Evolutionary conservation across 2,797 vertebrate species (phyloP).

Genomic region (Nannoperca australis): DNA sequence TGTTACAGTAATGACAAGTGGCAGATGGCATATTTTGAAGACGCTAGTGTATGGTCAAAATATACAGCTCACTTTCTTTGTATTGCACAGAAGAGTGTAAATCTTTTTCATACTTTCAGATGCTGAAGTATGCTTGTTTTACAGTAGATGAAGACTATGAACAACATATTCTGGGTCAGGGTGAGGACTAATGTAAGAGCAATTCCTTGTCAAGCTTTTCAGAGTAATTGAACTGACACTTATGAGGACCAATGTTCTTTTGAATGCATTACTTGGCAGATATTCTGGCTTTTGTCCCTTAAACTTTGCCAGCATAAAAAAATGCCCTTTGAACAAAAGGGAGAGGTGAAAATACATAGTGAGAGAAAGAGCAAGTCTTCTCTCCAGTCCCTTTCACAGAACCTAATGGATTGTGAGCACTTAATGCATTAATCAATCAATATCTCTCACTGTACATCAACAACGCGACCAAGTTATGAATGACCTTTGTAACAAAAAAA

Average conservation of each 20-base stretch:
- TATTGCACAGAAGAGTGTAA: slow-evolving; percentile 21
- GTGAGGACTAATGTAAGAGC: slow-evolving; percentile 91
- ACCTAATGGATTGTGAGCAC: slow-evolving; percentile 99
- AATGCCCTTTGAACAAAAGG: slow-evolving; percentile 95
- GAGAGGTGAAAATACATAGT: slow-evolving; percentile 96
- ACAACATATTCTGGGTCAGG: slow-evolving; percentile 74
- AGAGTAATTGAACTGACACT: slow-evolving; percentile 97
- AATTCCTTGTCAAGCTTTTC: slow-evolving; percentile 93
- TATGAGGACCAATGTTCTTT: slow-evolving; percentile 97
- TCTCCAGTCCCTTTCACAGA: slow-evolving; percentile 96
- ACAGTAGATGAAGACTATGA: slow-evolving; percentile 44
- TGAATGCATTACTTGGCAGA: slow-evolving; percentile 97
- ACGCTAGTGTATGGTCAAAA: slow-evolving; percentile 23
- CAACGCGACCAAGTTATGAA: slow-evolving; percentile 98
- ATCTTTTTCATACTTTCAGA: slow-evolving; percentile 31
- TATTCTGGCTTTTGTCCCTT: slow-evolving; percentile 95
- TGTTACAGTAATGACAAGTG: slow-evolving; percentile 35
- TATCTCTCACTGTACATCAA: slow-evolving; percentile 99
- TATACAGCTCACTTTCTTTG: slow-evolving; percentile 30
- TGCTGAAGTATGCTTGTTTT: slow-evolving; percentile 49
- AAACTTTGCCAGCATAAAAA: slow-evolving; percentile 91
- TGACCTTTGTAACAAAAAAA: slow-evolving; percentile 98
- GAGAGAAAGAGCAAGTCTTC: slow-evolving; percentile 86
- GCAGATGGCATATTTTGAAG: slow-evolving; percentile 22
- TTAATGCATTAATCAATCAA: slow-evolving; percentile 99